Conservation (phyloP, 2,113 vertebrate species). For the Stigmatopora nigra region DNA sequence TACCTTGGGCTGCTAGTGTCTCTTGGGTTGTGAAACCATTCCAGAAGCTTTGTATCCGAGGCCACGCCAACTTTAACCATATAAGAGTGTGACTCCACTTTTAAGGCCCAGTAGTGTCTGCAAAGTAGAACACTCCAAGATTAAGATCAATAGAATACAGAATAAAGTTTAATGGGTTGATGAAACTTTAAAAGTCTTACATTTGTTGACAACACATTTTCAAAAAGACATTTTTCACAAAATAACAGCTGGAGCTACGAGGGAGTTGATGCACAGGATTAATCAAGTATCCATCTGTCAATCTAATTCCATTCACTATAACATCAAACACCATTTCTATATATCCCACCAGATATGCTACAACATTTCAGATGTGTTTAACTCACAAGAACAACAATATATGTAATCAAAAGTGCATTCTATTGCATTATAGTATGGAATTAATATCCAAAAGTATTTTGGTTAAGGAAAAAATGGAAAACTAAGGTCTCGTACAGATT, state of each 20-base stretch:
- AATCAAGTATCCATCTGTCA: no score
- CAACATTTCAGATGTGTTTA: no score
- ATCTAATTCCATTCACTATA: no score
- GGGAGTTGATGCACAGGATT: no score
- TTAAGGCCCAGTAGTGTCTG: slow-evolving; percentile 91
- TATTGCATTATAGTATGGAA: no score
- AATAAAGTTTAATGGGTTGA: background rate
- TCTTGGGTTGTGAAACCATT: slow-evolving; percentile 86
- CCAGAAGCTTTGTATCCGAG: slow-evolving; percentile 82
- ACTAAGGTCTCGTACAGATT: no score
- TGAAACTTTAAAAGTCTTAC: background rate
- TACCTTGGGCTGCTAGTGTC: slow-evolving; percentile 91
- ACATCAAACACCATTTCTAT: no score
- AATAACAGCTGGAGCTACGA: background rate
- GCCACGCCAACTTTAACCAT: slow-evolving; percentile 92
- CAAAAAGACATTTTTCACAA: background rate
- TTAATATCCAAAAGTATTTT: no score
- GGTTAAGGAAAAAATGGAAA: no score
- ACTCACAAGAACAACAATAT: no score
- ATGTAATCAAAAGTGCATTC: no score
- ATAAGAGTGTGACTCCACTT: slow-evolving; percentile 82
- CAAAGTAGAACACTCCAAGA: slow-evolving; percentile 12
- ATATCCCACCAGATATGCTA: no score
- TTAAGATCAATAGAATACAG: background rate
- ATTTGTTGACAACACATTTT: background rate